Conservation (phyloP, 2,888 invertebrate genomes). For the Hartigia nigra region DNA sequence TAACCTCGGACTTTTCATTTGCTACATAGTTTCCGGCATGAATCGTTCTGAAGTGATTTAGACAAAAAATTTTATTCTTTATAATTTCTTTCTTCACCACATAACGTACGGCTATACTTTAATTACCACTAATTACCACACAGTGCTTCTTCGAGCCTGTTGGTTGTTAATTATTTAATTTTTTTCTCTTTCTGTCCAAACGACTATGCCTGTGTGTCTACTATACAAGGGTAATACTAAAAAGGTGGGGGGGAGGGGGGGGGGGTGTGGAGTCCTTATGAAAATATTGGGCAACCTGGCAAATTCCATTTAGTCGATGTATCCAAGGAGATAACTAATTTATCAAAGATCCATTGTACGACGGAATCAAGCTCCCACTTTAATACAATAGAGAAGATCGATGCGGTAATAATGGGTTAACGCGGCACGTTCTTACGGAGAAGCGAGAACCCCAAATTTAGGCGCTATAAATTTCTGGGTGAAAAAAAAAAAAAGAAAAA, state of each 20-base stretch:
- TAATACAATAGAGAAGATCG: conserved; percentile 15
- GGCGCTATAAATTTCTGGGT: conserved; percentile 35
- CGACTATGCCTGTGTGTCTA: too few species aligned
- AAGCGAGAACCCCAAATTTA: conserved; percentile 19
- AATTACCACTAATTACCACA: neutral
- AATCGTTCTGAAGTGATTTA: neutral
- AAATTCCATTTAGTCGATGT: neutral
- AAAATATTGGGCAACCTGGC: neutral
- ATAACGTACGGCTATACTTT: neutral
- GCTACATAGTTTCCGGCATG: neutral
- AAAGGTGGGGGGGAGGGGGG: too few species aligned
- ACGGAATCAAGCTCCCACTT: conserved; percentile 16
- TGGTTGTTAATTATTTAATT: neutral
- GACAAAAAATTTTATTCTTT: neutral
- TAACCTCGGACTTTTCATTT: neutral
- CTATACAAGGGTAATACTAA: too few species aligned
- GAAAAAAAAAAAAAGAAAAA: too few species aligned
- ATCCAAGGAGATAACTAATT: neutral
- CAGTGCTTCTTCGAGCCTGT: neutral
- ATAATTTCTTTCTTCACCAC: neutral
- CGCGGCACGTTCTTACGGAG: conserved; percentile 13
- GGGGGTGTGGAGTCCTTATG: neutral
- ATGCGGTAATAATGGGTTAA: conserved; percentile 22
- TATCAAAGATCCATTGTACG: neutral
- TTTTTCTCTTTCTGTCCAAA: too few species aligned